Percentiles rank a stretch among this genome's conserved stretches.
Evolutionary conservation across 2,888 invertebrate genomes (phyloP).

Genomic region (Calliphora vomitoria): DNA sequence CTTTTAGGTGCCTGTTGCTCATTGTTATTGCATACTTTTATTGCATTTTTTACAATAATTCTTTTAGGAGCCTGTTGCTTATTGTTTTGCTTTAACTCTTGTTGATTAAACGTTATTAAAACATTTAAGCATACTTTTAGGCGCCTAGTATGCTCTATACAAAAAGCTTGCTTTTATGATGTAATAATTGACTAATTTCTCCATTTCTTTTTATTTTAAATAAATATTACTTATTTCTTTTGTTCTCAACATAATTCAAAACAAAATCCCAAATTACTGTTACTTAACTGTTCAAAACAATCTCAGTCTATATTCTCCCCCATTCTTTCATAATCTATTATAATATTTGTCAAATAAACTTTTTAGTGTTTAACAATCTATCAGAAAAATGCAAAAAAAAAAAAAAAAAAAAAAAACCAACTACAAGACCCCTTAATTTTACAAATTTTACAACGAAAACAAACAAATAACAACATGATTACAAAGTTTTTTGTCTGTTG

Average conservation of each 20-base stretch:
- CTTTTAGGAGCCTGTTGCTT: not conserved
- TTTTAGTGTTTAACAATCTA: slow-evolving; percentile 57
- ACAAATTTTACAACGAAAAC: slow-evolving; percentile 23
- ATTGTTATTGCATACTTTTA: no score
- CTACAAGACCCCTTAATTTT: slow-evolving; percentile 37
- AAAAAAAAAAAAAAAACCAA: not conserved
- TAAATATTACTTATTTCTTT: not conserved
- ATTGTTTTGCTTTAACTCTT: not conserved
- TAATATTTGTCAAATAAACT: slow-evolving; percentile 70
- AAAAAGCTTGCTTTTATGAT: not conserved
- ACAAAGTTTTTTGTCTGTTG: not conserved
- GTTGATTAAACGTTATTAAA: not conserved
- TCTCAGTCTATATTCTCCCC: not conserved
- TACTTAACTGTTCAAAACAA: slow-evolving; percentile 22
- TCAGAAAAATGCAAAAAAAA: slow-evolving; percentile 11
- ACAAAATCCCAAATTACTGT: slow-evolving; percentile 38
- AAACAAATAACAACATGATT: slow-evolving; percentile 23
- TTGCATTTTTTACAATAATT: no score
- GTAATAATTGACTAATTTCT: no score
- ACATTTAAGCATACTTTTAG: slow-evolving; percentile 24
- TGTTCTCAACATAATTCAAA: not conserved
- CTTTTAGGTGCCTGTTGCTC: not conserved
- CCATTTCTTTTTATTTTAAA: not conserved
- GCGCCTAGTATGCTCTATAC: not conserved
- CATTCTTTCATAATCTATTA: slow-evolving; percentile 54